Evolutionary conservation across 2,113 vertebrate genomes (phyloP).

Genomic region (Chaetodon trifascialis): DNA sequence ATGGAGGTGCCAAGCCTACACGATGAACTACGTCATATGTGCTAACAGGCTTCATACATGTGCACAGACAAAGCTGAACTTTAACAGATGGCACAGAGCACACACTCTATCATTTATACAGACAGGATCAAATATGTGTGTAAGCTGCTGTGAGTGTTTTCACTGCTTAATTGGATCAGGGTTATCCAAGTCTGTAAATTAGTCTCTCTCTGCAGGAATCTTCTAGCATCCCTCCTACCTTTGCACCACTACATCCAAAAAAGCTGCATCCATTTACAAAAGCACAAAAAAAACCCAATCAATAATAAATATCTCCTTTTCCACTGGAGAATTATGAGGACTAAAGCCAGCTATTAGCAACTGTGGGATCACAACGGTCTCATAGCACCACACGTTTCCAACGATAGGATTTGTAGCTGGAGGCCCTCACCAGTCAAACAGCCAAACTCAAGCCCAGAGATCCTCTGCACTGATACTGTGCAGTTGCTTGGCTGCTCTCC

Average conservation of each 20-base stretch:
- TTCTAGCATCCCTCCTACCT: slow-evolving; percentile 31
- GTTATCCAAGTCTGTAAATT: slow-evolving; percentile 64
- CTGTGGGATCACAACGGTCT: slow-evolving; percentile 22
- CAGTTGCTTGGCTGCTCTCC: slow-evolving; percentile 38
- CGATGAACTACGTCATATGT: slow-evolving; percentile 27
- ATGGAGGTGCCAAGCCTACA: slow-evolving; percentile 30
- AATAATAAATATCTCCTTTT: slow-evolving; percentile 21
- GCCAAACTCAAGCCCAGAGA: slow-evolving; percentile 33
- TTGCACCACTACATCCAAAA: slow-evolving; percentile 10
- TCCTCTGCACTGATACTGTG: slow-evolving; percentile 25
- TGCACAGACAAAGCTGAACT: neutral
- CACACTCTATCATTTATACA: slow-evolving; percentile 16
- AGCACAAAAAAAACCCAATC: slow-evolving; percentile 3
- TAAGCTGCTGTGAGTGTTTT: slow-evolving; percentile 51
- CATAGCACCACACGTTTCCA: slow-evolving; percentile 34
- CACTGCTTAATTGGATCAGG: slow-evolving; percentile 69
- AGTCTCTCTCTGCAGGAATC: slow-evolving; percentile 54
- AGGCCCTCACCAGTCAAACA: slow-evolving; percentile 42
- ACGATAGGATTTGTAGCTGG: slow-evolving; percentile 39
- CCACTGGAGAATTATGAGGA: neutral
- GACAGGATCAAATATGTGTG: slow-evolving; percentile 32
- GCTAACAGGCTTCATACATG: neutral
- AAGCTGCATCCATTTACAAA: slow-evolving; percentile 19
- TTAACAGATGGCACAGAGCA: neutral
- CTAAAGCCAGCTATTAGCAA: slow-evolving; percentile 14